Percentiles rank a stretch among this genome's conserved stretches.
phyloP scores from a whole-genome alignment of 2,797 vertebrate genomes.

The Acomys russatus region DNA sequence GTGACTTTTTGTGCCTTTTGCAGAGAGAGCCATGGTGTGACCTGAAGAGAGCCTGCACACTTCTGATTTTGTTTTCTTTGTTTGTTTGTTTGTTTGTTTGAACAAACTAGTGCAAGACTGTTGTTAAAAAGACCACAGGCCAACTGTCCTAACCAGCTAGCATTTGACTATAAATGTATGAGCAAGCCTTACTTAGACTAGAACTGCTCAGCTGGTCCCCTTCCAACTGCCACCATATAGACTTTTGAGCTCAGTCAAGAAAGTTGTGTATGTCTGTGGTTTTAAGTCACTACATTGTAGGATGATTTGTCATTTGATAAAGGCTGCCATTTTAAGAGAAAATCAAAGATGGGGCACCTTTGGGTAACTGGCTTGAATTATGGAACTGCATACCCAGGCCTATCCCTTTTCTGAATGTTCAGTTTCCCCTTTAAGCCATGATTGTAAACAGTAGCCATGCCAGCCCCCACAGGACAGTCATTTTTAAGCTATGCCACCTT shows the following conservation, averaged over 20 bases:
- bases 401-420: not conserved
- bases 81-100: not conserved
- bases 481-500: not conserved
- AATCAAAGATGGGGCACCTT: not conserved
- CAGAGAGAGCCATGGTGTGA: not conserved
- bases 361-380: not conserved
- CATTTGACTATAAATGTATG: not conserved
- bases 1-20: constrained; percentile 10
- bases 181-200: not conserved
- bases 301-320: not conserved
- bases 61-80: not conserved
- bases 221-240: not conserved
- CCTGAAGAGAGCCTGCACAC: not conserved
- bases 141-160: not conserved
- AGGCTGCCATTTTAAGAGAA: not conserved
- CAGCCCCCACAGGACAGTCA: not conserved
- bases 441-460: not conserved
- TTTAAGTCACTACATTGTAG: constrained; percentile 26
- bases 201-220: not conserved
- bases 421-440: not conserved
- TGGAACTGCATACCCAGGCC: not conserved
- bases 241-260: not conserved
- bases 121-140: not conserved
- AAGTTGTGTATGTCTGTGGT: not conserved
- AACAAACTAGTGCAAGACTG: not conserved